These are phyloP conservation scores for Brachirus orientalis DNA, from an alignment of 2,113 vertebrate species.

Conservation along the genomic window DNA sequence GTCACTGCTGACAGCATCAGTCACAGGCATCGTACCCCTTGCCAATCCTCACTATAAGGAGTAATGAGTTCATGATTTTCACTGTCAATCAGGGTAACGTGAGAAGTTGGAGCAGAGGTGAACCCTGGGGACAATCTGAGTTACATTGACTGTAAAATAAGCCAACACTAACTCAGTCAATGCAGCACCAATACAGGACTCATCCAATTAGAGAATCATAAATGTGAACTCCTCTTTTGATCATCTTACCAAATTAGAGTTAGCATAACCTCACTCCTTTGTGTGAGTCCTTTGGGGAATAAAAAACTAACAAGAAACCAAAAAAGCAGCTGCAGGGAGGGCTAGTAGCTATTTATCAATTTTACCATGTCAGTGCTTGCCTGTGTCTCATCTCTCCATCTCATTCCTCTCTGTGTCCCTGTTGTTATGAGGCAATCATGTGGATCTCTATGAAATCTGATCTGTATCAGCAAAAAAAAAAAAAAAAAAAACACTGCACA, in stretches of 20 bases:
- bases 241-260: slow-evolving; percentile 44
- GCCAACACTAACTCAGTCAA: slow-evolving; percentile 14
- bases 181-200: slow-evolving; percentile 14
- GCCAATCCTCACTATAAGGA: slow-evolving; percentile 35
- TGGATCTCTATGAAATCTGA: slow-evolving; percentile 80
- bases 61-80: slow-evolving; percentile 46
- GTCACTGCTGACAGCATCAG: slow-evolving; percentile 36
- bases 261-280: slow-evolving; percentile 52
- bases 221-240: slow-evolving; percentile 27
- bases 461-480: slow-evolving; percentile 71
- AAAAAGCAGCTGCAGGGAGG: slow-evolving; percentile 55
- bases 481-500: no score
- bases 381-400: slow-evolving; percentile 60
- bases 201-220: slow-evolving; percentile 46
- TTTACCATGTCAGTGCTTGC: slow-evolving; percentile 54
- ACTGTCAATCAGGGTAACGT: slow-evolving; percentile 55
- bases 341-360: slow-evolving; percentile 67
- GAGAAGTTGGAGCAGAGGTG: slow-evolving; percentile 38
- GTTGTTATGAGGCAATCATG: slow-evolving; percentile 79
- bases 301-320: slow-evolving; percentile 43
- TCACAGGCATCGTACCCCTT: slow-evolving; percentile 41
- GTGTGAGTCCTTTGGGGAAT: slow-evolving; percentile 18
- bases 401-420: slow-evolving; percentile 58
- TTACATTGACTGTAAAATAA: slow-evolving; percentile 33
- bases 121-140: slow-evolving; percentile 46